phyloP scores from a whole-genome alignment of 2,797 vertebrate genomes.

The Ctenopoma kingsleyae region DNA sequence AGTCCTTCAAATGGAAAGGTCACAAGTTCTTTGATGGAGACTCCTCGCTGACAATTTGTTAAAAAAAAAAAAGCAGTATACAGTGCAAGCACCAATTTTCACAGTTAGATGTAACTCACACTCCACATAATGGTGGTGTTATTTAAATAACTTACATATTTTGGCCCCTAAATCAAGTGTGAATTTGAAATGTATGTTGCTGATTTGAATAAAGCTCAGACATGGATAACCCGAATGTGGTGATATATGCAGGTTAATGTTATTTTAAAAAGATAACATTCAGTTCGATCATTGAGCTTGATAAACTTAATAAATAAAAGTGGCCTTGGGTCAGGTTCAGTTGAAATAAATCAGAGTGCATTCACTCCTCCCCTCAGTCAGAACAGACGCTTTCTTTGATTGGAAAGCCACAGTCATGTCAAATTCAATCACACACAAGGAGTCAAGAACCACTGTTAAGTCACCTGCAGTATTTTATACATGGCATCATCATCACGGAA shows the following conservation, averaged over 20 bases:
- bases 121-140: conserved; percentile 5
- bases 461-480: conserved; percentile 41
- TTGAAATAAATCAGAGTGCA: conserved; percentile 56
- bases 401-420: conserved; percentile 61
- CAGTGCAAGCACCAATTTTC: conserved; percentile 17
- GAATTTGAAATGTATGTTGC: background rate
- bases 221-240: conserved; percentile 1
- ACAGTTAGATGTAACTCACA: conserved; percentile 9
- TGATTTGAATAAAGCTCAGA: conserved; percentile 4
- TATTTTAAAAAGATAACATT: conserved; percentile 1
- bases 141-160: conserved; percentile 2
- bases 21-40: conserved; percentile 27
- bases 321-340: conserved; percentile 33
- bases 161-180: background rate
- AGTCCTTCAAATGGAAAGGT: conserved; percentile 65
- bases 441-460: conserved; percentile 45
- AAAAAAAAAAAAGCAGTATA: conserved; percentile 3
- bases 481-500: conserved; percentile 20
- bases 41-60: conserved; percentile 4
- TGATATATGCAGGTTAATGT: conserved; percentile 8
- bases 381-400: conserved; percentile 66
- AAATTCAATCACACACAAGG: conserved; percentile 56
- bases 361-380: conserved; percentile 29
- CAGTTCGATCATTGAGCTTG: conserved; percentile 18
- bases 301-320: conserved; percentile 47